Base-by-base conservation (phyloP, 2,797 vertebrate species). In the Channallabes apus region DNA sequence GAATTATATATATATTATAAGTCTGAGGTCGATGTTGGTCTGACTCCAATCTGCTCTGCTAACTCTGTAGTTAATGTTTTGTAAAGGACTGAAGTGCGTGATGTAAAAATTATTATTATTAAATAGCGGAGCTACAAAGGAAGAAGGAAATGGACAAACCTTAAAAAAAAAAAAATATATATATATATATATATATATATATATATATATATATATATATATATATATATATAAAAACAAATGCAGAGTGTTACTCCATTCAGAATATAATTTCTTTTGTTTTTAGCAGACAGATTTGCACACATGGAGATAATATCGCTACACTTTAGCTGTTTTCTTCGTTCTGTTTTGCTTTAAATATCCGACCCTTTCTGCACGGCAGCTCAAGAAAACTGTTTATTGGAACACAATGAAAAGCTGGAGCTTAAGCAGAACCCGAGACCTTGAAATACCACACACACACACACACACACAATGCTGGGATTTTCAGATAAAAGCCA, bases 351-450 rank as follows among this genome's bases (percentile, higher is more conserved):
- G 54, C 11, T 77, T 77, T 58, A 77, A 77, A 59, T 59, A 77
- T 77, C 27, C 54, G 22, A 32, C 54, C 29, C 32, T 35, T 27
- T 58, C 75, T 58, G 15, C 54, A 59, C 6, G 9, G 14, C 20
- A 22, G 22, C 54, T 58, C 73, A 77, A 32, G 58, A 77, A 77
- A 77, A 58, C 29, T 32, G n/a, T 77, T 35, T 77, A 77, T 58
- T 77, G 27, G 18, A 77, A 59, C 75, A 76, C 73, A 9, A 9
- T 20, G n/a, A 27, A 75, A 29, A 7, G 11, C 73, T 76, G 73
- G 51, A 77, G 54, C 54, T 35, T 59, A 76, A 12, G 14, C 72
- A 56, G 41, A 76, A 56, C 3, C 51, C 4, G 6, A 54, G 7
- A 18, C 46, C 14, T 18, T 8, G 7, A 54, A 56, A 29, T 8